phyloP scores from a whole-genome alignment of 2,113 vertebrate genomes.

The Machaerirhynchus nigripectus region DNA sequence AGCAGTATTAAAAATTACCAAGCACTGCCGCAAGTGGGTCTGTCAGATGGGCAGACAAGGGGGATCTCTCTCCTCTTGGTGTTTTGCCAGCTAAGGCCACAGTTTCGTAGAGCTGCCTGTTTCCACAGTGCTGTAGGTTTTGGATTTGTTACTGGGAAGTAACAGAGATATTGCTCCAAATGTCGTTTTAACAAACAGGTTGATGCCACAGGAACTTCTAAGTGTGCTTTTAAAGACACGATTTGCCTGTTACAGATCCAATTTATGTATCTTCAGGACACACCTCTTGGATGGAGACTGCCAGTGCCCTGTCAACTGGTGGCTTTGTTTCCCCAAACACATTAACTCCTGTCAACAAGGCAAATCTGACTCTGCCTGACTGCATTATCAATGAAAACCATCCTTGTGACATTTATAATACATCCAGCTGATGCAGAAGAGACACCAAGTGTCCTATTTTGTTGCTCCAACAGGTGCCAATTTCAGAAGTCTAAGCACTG shows the following conservation, averaged over 20 bases:
- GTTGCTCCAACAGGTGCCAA: background rate
- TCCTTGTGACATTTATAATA: background rate
- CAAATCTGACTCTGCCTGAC: background rate
- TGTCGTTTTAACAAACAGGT: background rate
- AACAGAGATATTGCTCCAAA: background rate
- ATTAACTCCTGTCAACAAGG: background rate
- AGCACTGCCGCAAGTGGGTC: background rate
- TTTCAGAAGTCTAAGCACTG: background rate
- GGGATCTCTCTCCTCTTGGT: background rate
- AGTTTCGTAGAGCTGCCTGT: background rate
- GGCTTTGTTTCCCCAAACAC: background rate
- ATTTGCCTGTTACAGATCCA: background rate
- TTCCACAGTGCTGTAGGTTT: background rate
- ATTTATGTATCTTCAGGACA: background rate
- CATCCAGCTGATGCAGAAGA: background rate
- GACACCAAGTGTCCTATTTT: background rate
- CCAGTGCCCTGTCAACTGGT: background rate
- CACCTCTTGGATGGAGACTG: background rate
- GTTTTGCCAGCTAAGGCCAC: background rate
- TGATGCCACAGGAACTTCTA: background rate
- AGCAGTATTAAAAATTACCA: background rate
- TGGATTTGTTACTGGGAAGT: background rate
- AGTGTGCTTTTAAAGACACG: background rate
- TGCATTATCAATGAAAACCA: background rate
- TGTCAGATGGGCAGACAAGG: background rate